Evolutionary conservation across 2,888 invertebrate species (phyloP), one percentile per base, ranked within the genome.

Genomic region (Diloba caeruleocephala): DNA sequence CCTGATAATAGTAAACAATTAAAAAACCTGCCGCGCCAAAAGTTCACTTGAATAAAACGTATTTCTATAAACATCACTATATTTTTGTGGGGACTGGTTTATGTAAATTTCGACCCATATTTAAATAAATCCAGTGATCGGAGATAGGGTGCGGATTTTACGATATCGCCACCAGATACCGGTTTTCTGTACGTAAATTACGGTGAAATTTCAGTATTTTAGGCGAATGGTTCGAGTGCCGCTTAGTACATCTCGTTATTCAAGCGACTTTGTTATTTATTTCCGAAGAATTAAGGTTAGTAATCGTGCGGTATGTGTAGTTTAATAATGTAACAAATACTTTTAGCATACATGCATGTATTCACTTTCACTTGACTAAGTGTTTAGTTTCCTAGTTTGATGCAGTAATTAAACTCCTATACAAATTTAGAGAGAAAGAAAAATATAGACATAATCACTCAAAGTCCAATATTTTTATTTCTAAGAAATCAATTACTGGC

Each of bases 91-190:
- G 28, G 38, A 41, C 45, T 29, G 41, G 59, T 54, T 50, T 61
- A 64, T 57, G 73, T 48, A 50, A 69, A 72, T 60, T 49, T 41
- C 48, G 53, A 63, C 53, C 61, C 46, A 49, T 59, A 60, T 68
- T 60, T 39, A 62, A 63, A 66, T 60, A 62, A 56, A 59, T 58
- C 68, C 54, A 42, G 36, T 60, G 71, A 68, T 72, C 58, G 52
- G 46, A 65, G 51, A 67, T 70, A 50, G 55, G 51, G 56, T 46
- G 32, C 31, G 37, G 55, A 56, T 62, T 72, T 74, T 57, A 55
- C 54, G 55, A 56, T 53, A 44, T 46, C 41, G 21, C 43, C 32
- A 34, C 37, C 45, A 52, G 38, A 45, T 52, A 60, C 52, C 50
- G 42, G 52, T 56, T 51, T 52, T 53, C 29, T 32, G 34, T 51